Evolutionary conservation across 2,888 invertebrate species (phyloP), one percentile per base, ranked within the genome.

Genomic region (Eucera pruinosa): DNA sequence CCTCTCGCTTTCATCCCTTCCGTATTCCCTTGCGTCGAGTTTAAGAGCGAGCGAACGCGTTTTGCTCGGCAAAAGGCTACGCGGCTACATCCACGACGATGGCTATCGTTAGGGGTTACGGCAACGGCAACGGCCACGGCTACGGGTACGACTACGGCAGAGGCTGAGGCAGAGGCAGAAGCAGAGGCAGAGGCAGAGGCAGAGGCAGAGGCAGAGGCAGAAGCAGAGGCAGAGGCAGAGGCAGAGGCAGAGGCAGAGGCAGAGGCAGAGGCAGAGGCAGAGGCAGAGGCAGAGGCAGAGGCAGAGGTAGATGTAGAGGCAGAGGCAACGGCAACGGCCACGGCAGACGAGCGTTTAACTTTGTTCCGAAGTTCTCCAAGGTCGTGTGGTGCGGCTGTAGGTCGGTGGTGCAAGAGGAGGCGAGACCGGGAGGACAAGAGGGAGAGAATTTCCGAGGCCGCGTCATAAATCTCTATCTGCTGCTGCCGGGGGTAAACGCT

Each of bases 301-400:
- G n/a, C n/a, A n/a, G n/a, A n/a, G n/a, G n/a, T n/a, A n/a, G n/a
- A n/a, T n/a, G n/a, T n/a, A n/a, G n/a, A n/a, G n/a, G n/a, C n/a
- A n/a, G n/a, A n/a, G n/a, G n/a, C n/a, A n/a, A n/a, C n/a, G n/a
- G 47, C 58, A 58, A 76, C 80, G 83, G 60, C 75, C 74, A 78
- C 65, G 69, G 60, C 76, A 83, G 84, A 77, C 81, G 84, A 82
- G 81, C 86, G 88, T 88, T 89, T 90, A 91, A 91, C 91, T 91
- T 91, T 91, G 91, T 91, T 91, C 89, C 86, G 82, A 91, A 91
- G 90, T 91, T 90, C 87, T 86, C 86, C 89, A 89, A 88, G 89
- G 89, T 88, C 89, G 88, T 83, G 86, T 84, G 87, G 61, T 58
- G 71, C 78, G 81, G 81, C 81, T 88, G 86, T 89, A 88, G 89